phyloP scores from a whole-genome alignment of 23 tunicate species.

The Diplosoma virens region DNA sequence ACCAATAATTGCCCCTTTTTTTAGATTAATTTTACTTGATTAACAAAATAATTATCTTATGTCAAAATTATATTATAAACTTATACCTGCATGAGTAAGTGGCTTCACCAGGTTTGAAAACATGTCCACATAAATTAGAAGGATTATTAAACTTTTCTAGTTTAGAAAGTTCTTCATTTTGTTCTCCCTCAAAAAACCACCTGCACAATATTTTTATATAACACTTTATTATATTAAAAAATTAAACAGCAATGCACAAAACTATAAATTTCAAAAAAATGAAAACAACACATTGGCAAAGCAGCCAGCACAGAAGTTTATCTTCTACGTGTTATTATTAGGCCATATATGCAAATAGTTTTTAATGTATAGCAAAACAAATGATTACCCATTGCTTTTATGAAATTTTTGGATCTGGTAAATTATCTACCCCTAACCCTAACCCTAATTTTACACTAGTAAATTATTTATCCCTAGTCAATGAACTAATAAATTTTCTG shows the following conservation, averaged over 20 bases:
- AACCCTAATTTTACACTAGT: no score
- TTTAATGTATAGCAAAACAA: no score
- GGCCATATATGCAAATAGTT: no score
- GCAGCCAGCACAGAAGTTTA: no score
- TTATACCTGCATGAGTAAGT: constrained; percentile 78
- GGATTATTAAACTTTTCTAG: constrained; percentile 62
- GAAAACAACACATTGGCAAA: not conserved
- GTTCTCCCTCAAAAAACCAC: constrained; percentile 58
- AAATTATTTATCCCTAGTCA: no score
- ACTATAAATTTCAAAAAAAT: not conserved
- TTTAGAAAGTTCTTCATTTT: constrained; percentile 19
- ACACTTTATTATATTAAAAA: not conserved
- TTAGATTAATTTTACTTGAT: not conserved
- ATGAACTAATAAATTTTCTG: no score
- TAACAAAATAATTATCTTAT: not conserved
- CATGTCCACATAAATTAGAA: constrained; percentile 62
- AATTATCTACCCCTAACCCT: no score
- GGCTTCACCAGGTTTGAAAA: constrained; percentile 84
- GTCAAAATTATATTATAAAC: not conserved
- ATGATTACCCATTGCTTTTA: no score
- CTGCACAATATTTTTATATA: constrained; percentile 15
- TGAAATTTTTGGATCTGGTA: no score
- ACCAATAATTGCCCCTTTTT: not conserved
- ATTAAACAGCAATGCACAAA: not conserved
- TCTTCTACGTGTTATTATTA: no score